Evolutionary conservation across 2,888 invertebrate genomes (phyloP), one percentile per base, ranked within the genome.

Genomic region (Heliothis peltigera): DNA sequence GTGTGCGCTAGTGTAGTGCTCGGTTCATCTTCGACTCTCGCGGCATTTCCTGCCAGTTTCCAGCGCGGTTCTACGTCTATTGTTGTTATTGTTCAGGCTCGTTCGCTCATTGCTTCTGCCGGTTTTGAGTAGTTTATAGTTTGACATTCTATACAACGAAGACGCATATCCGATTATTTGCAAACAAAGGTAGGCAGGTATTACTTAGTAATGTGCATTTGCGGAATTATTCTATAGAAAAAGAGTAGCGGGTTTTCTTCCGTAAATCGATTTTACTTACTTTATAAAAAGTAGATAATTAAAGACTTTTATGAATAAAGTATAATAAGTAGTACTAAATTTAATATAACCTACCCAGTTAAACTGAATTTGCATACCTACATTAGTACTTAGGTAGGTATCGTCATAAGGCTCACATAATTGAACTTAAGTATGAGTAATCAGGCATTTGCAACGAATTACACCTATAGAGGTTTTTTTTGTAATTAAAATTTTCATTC

Each of bases 31-130:
- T 70, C 79, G 87, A 85, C 82, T 89, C 87, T 84, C 84, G 74
- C 81, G 90, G 92, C 85, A 91, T 93, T 94, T 94, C 93, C 93
- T 92, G 92, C 80, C 81, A 60, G 73, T 58, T 66, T 67, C 72
- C 55, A 72, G 51, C 71, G 79, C 80, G 78, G 81, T 71, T 77
- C 81, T 79, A 78, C 70, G 71, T 84, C 86, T 87, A 89, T 91
- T 91, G 88, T 91, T 91, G 87, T 88, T 91, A 87, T 91, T 91
- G 87, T 90, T 88, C 84, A 75, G 61, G 57, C 47, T 44, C 54
- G 68, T 67, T 67, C 59, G 64, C 64, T 69, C 69, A 55, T 68
- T 63, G 70, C 65, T 59, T 65, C 51, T 72, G 59, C 63, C 60
- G 58, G 70, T 53, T 75, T 56, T 49, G 59, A 70, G 44, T 66